Evolutionary conservation across 30 jellyfish, hydroid and myxozoan species (phyloP).

Genomic region (Cassiopea xamachana): DNA sequence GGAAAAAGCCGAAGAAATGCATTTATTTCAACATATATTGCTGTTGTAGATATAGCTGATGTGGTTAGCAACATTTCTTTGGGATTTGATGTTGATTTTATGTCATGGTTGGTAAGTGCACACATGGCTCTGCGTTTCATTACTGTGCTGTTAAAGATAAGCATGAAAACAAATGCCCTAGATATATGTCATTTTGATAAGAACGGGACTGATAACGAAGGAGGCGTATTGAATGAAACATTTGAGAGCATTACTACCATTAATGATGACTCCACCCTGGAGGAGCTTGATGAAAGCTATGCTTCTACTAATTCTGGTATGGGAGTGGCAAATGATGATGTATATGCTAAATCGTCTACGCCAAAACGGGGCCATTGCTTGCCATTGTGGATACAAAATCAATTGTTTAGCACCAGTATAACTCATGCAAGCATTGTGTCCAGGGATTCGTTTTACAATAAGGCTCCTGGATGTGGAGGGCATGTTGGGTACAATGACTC

Average conservation of each 20-base stretch:
- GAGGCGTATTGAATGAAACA: slow-evolving; percentile 39
- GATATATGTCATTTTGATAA: background rate
- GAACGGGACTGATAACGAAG: background rate
- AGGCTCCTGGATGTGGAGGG: slow-evolving; percentile 3
- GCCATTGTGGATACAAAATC: slow-evolving; percentile 61
- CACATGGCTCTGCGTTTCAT: slow-evolving; percentile 66
- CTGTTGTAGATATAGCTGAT: slow-evolving; percentile 25
- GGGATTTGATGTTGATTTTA: slow-evolving; percentile 51
- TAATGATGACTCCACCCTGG: slow-evolving; percentile 52
- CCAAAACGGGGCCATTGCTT: slow-evolving; percentile 65
- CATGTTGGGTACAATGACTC: background rate
- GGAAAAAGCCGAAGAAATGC: no score
- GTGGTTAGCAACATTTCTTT: slow-evolving; percentile 6
- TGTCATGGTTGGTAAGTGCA: slow-evolving; percentile 56
- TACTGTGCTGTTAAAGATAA: slow-evolving; percentile 17
- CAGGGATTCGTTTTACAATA: slow-evolving; percentile 7
- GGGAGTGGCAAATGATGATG: slow-evolving; percentile 13
- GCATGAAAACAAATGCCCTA: background rate
- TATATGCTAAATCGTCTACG: slow-evolving; percentile 48
- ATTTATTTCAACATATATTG: no score
- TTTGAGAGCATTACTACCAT: slow-evolving; percentile 60
- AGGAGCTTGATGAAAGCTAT: slow-evolving; percentile 40
- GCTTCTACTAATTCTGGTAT: slow-evolving; percentile 37
- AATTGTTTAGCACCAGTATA: slow-evolving; percentile 6
- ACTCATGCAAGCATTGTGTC: background rate